Base-by-base conservation (phyloP, 2,113 vertebrate genomes). In the Acanthisitta chloris region DNA sequence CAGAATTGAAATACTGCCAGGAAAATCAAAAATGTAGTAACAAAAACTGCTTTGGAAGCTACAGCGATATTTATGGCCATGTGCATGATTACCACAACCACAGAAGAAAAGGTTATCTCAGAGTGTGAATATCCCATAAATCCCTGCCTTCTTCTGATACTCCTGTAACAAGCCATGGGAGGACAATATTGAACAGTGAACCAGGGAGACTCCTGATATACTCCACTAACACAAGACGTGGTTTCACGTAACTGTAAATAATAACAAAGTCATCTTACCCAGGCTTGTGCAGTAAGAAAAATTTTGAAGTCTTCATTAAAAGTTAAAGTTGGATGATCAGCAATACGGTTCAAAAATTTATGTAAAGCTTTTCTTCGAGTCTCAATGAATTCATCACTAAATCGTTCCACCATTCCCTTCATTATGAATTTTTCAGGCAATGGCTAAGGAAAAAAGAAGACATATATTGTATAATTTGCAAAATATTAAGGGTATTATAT, bases 391-490 rank as follows among this genome's bases (percentile, higher is more conserved):
- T 99, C 98, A 8, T 99, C 98, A 26, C 97, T 99, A 95, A 99
- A 99, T 90, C 99, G 98, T 54, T 99, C 99, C 96, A 99, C 98
- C 98, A 99, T 99, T 86, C 99, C 99, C 91, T 98, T 99, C 97
- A 99, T 98, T 92, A 99, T 98, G 96, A 99, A 99, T 97, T 99
- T 99, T 96, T 99, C 99, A 13, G 99, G 99, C 83, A 99, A 97
- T 0, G 99, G 99, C 99, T 99, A 86, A 81, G 36, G 72, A 58
- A 81, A 94, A 90, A 93, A 84, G 7, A 81, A 88, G 31, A 61
- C 90, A 40, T 20, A 57, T 14, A 48, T 34, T 61, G 23, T 26
- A 42, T 31, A 54, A 65, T 59, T 72, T 84, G 45, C 59, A 73
- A 62, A 64, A 36, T 8, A 72, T 57, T 61, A 12, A 0, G 5